phyloP scores from a whole-genome alignment of 2,113 vertebrate species.

The Larimichthys crocea region DNA sequence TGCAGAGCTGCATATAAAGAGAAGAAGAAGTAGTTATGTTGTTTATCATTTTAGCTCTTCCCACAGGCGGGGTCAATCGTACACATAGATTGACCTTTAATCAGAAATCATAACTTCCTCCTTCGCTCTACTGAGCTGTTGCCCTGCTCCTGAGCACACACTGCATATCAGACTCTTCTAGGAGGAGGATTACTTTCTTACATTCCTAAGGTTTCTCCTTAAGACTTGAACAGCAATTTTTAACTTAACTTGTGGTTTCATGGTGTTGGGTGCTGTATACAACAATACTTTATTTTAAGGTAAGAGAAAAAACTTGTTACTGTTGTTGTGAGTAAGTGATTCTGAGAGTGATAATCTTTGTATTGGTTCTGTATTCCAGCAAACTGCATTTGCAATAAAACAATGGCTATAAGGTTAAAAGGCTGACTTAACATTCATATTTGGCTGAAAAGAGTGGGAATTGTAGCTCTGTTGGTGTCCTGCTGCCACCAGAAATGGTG shows the following conservation, averaged over 20 bases:
- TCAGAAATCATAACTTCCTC: constrained; percentile 37
- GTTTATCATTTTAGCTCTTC: background rate
- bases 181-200: background rate
- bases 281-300: constrained; percentile 6
- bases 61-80: background rate
- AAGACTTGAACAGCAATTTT: background rate
- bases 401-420: background rate
- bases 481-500: background rate
- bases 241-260: rapidly evolving
- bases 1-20: too few species aligned
- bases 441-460: background rate
- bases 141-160: background rate
- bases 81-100: background rate
- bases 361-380: background rate
- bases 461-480: background rate
- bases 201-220: rapidly evolving
- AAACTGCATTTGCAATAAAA: background rate
- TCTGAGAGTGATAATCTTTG: background rate
- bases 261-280: rapidly evolving
- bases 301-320: constrained; percentile 13
- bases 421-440: background rate
- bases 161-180: background rate
- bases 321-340: background rate
- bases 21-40: background rate
- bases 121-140: background rate